Base-by-base conservation (phyloP, 1,140 invertebrate species). In the Drosophila punjabiensis region DNA sequence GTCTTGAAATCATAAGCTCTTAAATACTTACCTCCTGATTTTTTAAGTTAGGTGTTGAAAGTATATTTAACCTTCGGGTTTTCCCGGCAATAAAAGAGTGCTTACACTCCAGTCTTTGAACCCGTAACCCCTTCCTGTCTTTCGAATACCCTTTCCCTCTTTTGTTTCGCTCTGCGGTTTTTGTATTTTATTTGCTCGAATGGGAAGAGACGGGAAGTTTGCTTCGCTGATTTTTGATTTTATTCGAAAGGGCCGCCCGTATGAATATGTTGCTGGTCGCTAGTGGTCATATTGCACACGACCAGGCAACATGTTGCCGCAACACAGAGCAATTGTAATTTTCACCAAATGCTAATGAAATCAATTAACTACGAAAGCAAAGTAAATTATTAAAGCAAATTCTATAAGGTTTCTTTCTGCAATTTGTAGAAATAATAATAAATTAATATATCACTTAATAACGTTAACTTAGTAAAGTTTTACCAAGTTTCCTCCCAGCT, bases 151-250 rank as follows among this genome's bases (percentile, higher is more conserved):
- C 67, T 74, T 74, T 60, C 32, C 55, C 55, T 16, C 20, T 43
- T 73, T 52, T 50, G 70, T 61, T 41, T 74, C 55, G 70, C 37
- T 74, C 4, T 74, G 70, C 68, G 70, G 70, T 68, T 81, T 75
- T 79, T 79, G 53, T 76, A 52, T 85, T 86, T 53, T 80, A 82
- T 87, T 65, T 88, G 84, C 56, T 60, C 80, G 76, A 88, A 77
- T 74, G 84, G 81, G 69, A 87, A 75, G 73, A 71, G 79, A 87
- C 77, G 78, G 85, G 85, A 89, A 89, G 81, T 90, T 48, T 89
- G 85, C 81, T 89, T 89, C 50, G 81, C 65, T 88, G 84, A 71
- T 41, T 70, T 71, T 62, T 48, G 14, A 35, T 64, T 52, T 60
- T 39, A 39, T 56, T 39, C 18, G 61, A 71, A 81, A 63, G 59